phyloP scores from a whole-genome alignment of 2,888 invertebrate genomes.

The Dione juno region DNA sequence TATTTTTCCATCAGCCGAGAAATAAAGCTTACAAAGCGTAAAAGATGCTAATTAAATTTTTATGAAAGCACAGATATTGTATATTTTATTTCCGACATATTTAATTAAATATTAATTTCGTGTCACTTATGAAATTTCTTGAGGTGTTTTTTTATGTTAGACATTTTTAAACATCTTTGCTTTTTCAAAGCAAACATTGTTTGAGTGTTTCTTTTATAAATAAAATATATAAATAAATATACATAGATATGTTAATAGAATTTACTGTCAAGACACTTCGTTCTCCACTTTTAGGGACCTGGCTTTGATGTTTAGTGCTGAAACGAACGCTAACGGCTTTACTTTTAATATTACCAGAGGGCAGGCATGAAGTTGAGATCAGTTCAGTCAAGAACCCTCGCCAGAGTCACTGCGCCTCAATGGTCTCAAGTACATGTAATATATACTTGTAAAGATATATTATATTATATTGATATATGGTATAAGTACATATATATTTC shows the following conservation, averaged over 20 bases:
- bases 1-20: not conserved
- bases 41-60: conserved; percentile 8
- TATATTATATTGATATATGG: too few relatives aligned
- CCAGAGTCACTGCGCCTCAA: too few relatives aligned
- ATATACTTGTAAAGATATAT: too few relatives aligned
- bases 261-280: too few relatives aligned
- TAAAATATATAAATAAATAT: not conserved
- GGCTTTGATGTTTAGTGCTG: too few relatives aligned
- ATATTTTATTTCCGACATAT: not conserved
- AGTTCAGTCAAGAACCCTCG: too few relatives aligned
- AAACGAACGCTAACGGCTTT: too few relatives aligned
- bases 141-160: not conserved
- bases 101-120: conserved; percentile 2
- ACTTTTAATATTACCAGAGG: too few relatives aligned
- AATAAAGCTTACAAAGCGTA: not conserved
- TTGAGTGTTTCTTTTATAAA: not conserved
- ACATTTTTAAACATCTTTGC: not conserved
- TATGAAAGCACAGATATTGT: not conserved
- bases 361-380: too few relatives aligned
- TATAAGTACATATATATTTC: too few relatives aligned
- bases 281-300: too few relatives aligned
- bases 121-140: not conserved
- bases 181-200: not conserved
- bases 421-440: too few relatives aligned
- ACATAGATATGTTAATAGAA: not conserved